Base-by-base conservation (phyloP, 2,888 invertebrate genomes). In the Diadegma fenestrale region DNA sequence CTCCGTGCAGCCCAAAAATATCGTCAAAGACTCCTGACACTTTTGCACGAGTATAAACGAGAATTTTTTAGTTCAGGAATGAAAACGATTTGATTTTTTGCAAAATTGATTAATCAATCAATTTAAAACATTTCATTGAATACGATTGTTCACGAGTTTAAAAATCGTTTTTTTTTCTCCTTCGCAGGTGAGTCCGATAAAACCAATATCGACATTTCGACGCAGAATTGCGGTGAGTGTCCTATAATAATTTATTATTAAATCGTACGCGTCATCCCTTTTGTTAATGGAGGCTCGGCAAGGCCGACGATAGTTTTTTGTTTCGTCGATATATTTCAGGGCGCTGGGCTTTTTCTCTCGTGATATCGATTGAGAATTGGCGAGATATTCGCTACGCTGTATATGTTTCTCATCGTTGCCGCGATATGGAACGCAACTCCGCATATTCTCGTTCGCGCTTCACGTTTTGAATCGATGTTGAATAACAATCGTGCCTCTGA, bases 361-460 rank as follows among this genome's bases (percentile, higher is more conserved):
- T n/a, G 63, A 64, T 84, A 84, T 84, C 75, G 83, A 84, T 83
- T 76, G 71, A 84, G 54, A 79, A 80, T 71, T 84, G 76, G 64
- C 54, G 75, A 45, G 45, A 64, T 64, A 76, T 84, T 71, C 61
- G 54, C 69, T 19, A 71, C 80, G 80, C 80, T 58, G 14, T 72
- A 80, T 83, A 58, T 66, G 80, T 84, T 64, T 71, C 14, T 66
- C 76, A 76, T 80, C 72, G 54, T 37, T 64, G 71, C 71, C 80
- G 71, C 64, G 64, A 80, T 80, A 69, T 80, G 66, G 66, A 26
- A 58, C 22, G 26, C 22, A 5, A 58, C 5, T 10, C 54, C 4
- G 8, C 10, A 14, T 58, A 5, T 26, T 58, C 12, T 22, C 12
- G 26, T 58, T 58, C 54, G 22, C 2, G 54, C 54, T 22, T 26